These are phyloP conservation scores for Amorpha juglandis DNA, from an alignment of 2,888 invertebrate species.

Conservation along the genomic window DNA sequence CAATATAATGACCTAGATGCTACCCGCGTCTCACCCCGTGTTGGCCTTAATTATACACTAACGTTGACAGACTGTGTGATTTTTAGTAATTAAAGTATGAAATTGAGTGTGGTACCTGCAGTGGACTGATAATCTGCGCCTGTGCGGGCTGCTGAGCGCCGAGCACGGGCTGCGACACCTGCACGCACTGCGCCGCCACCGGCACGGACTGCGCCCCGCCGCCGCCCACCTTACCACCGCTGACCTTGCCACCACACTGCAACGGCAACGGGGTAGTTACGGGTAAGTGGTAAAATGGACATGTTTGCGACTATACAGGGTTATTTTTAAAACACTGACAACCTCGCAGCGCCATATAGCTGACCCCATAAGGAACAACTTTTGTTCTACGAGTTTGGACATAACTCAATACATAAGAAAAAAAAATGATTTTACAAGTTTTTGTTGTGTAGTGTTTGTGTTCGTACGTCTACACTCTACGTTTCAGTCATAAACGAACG, in stretches of 20 bases:
- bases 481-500: too few relatives aligned
- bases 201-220: slow-evolving; percentile 69
- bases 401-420: too few relatives aligned
- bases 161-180: slow-evolving; percentile 88
- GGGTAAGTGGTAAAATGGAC: background rate
- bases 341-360: too few relatives aligned
- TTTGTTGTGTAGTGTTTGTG: too few relatives aligned
- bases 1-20: too few relatives aligned
- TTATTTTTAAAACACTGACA: too few relatives aligned
- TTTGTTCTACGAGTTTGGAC: too few relatives aligned
- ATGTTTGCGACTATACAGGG: background rate
- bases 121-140: slow-evolving; percentile 89
- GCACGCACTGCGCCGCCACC: slow-evolving; percentile 88
- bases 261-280: slow-evolving; percentile 28
- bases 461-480: too few relatives aligned
- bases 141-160: slow-evolving; percentile 87
- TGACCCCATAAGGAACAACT: too few relatives aligned
- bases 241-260: slow-evolving; percentile 70
- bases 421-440: too few relatives aligned
- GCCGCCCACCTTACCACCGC: slow-evolving; percentile 62
- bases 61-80: background rate
- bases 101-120: slow-evolving; percentile 74
- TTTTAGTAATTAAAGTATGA: background rate
- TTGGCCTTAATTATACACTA: too few relatives aligned
- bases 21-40: too few relatives aligned